These are phyloP conservation scores for Ellobius talpinus DNA, from an alignment of 2,113 vertebrate species.

Conservation along the genomic window DNA sequence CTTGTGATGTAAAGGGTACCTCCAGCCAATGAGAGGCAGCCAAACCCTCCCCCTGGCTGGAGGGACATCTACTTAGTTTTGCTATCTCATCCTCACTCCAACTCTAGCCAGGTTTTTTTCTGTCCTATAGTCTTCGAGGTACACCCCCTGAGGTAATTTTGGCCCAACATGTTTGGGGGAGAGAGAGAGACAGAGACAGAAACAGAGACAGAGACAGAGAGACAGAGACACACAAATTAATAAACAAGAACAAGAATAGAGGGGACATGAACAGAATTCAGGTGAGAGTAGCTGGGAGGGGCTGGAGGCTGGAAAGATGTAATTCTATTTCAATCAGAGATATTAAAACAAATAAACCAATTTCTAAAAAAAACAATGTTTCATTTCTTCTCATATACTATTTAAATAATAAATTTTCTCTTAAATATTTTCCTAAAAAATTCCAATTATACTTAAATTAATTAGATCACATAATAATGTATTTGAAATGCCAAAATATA, in stretches of 20 bases:
- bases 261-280: not conserved
- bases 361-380: not conserved
- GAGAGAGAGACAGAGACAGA: no score
- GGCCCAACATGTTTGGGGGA: no score
- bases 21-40: no score
- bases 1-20: no score
- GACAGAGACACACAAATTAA: no score
- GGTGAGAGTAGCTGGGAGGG: not conserved
- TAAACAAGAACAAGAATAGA: not conserved
- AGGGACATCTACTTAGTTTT: no score
- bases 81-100: no score
- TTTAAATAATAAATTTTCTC: not conserved
- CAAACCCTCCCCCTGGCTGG: no score
- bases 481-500: not conserved
- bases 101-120: no score
- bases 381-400: not conserved
- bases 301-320: not conserved
- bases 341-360: not conserved
- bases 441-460: not conserved
- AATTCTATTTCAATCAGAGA: not conserved
- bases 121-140: no score
- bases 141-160: no score
- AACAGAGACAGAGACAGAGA: no score
- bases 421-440: conserved; percentile 27
- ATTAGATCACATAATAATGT: not conserved